Conservation (phyloP, 1,140 invertebrate genomes). For the Drosophila sturtevanti region DNA sequence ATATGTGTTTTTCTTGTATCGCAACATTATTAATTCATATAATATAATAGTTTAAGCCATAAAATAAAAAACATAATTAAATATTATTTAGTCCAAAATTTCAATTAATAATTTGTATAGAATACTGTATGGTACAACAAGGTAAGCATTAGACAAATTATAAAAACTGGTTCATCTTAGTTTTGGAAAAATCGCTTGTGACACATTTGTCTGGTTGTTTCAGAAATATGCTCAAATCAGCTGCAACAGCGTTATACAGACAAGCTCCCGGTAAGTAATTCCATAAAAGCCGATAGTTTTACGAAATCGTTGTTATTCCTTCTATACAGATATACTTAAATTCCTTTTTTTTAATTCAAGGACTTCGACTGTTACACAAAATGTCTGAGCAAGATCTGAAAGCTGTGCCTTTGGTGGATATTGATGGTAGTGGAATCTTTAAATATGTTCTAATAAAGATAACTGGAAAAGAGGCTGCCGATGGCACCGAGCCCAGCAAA, state of each 20-base stretch:
- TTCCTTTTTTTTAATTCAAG: neutral
- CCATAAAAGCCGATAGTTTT: neutral
- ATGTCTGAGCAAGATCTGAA: slow-evolving; percentile 75
- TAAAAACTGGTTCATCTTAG: neutral
- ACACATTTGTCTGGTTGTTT: neutral
- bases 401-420: slow-evolving; percentile 88
- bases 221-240: slow-evolving; percentile 28
- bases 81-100: too few species aligned
- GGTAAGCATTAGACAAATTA: neutral
- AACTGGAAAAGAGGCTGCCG: slow-evolving; percentile 77
- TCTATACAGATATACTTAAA: too few species aligned
- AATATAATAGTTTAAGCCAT: too few species aligned
- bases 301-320: neutral
- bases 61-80: too few species aligned
- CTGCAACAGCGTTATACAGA: slow-evolving; percentile 19
- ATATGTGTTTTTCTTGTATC: neutral
- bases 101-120: too few species aligned
- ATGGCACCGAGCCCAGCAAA: slow-evolving; percentile 83
- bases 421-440: slow-evolving; percentile 91
- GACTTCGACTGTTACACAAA: slow-evolving; percentile 31
- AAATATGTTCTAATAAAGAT: slow-evolving; percentile 94
- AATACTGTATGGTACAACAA: too few species aligned
- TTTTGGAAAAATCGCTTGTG: neutral
- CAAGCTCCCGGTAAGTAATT: neutral
- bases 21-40: too few species aligned